A percentile compares a stretch with the other conserved stretches of the same genome.
phyloP scores from a whole-genome alignment of 1,140 invertebrate genomes.

The Bombyx mori region DNA sequence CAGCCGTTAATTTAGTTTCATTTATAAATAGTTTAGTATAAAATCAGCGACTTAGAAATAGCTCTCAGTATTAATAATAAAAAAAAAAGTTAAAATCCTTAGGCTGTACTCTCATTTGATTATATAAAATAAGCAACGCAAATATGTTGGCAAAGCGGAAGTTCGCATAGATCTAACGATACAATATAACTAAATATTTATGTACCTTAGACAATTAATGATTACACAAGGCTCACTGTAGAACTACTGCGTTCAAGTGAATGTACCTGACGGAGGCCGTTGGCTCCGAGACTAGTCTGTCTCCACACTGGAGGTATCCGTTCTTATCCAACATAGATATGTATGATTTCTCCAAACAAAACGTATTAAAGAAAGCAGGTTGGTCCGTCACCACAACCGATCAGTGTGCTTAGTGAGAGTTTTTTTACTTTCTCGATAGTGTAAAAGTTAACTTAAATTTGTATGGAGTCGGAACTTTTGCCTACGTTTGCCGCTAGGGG shows the following conservation, averaged over 20 bases:
- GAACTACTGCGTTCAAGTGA: constrained; percentile 35
- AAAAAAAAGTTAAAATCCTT: constrained; percentile 69
- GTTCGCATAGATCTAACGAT: constrained; percentile 68
- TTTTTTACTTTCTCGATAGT: too few relatives aligned
- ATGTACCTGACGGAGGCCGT: constrained; percentile 26
- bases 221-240: constrained; percentile 65
- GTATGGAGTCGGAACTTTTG: too few relatives aligned
- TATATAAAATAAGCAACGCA: constrained; percentile 67
- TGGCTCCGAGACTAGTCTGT: constrained; percentile 33
- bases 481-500: too few relatives aligned
- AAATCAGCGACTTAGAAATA: constrained; percentile 69
- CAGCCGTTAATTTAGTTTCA: constrained; percentile 48
- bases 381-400: constrained; percentile 60
- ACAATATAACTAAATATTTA: constrained; percentile 68
- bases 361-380: constrained; percentile 37
- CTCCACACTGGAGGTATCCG: constrained; percentile 41
- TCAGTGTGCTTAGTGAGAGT: constrained; percentile 2
- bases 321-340: constrained; percentile 60
- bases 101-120: constrained; percentile 69
- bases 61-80: constrained; percentile 62
- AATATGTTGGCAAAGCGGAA: constrained; percentile 68
- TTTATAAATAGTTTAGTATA: constrained; percentile 58
- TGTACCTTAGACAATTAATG: constrained; percentile 64
- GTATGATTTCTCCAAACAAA: constrained; percentile 51
- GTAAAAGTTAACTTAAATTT: too few relatives aligned